Conservation (phyloP, 2,113 vertebrate genomes). For the Morone chrysops region DNA sequence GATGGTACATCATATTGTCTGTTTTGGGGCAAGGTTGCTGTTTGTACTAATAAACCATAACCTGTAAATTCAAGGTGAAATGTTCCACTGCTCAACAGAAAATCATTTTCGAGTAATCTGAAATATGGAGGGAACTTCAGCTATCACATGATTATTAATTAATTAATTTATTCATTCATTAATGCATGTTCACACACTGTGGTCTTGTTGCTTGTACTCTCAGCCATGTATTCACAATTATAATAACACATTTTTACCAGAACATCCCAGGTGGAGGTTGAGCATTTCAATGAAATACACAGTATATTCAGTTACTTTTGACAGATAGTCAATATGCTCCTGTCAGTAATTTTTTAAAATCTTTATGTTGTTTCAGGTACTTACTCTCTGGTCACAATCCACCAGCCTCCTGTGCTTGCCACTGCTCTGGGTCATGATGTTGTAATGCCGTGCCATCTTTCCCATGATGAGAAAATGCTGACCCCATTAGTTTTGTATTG, state of each 20-base stretch:
- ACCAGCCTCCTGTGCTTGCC: constrained; percentile 58
- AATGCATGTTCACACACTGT: no score
- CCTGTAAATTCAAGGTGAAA: no score
- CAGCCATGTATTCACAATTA: not conserved
- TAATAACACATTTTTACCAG: not conserved
- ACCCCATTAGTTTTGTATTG: constrained; percentile 59
- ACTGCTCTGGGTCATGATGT: constrained; percentile 29
- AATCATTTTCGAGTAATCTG: not conserved
- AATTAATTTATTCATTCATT: no score
- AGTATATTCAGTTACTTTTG: no score
- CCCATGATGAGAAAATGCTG: constrained; percentile 21
- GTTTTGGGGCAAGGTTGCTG: no score
- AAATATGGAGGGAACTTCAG: not conserved
- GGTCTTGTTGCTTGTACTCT: not conserved
- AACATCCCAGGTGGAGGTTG: not conserved
- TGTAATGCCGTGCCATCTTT: constrained; percentile 55
- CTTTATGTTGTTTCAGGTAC: constrained; percentile 43
- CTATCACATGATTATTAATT: not conserved
- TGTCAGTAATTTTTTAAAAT: not conserved
- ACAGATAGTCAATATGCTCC: not conserved
- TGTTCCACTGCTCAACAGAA: no score
- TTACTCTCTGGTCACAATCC: constrained; percentile 28
- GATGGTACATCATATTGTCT: no score
- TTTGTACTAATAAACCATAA: no score
- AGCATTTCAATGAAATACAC: not conserved